Percentiles rank a stretch among this genome's conserved stretches.
These are phyloP conservation scores for Drosophila tanythrix DNA, from an alignment of 2,888 invertebrate species.

Conservation along the genomic window DNA sequence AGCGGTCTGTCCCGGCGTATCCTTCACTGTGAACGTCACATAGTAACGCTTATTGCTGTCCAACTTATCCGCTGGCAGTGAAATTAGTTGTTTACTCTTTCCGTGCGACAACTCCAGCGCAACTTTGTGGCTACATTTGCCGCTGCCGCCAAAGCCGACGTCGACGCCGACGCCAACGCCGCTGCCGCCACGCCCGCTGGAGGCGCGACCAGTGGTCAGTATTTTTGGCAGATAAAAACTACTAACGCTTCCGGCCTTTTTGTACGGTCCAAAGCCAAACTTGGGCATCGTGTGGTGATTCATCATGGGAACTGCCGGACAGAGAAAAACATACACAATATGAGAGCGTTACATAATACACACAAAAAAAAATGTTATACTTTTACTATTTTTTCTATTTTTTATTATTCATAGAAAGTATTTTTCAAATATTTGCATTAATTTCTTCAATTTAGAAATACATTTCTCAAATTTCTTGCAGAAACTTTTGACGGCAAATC, in stretches of 20 bases:
- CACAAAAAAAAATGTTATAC: neutral
- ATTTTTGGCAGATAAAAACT: constrained; percentile 89
- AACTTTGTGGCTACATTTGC: constrained; percentile 86
- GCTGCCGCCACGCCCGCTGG: constrained; percentile 58
- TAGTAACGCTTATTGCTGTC: constrained; percentile 96
- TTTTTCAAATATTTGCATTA: neutral
- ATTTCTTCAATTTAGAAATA: neutral
- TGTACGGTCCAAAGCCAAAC: constrained; percentile 87
- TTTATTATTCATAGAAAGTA: neutral
- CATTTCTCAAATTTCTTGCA: neutral
- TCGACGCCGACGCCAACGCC: constrained; percentile 39
- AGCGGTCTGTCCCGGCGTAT: constrained; percentile 81
- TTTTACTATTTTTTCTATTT: neutral
- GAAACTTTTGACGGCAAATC: neutral
- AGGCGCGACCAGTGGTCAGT: constrained; percentile 80
- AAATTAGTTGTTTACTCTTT: constrained; percentile 93
- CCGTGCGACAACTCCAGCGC: constrained; percentile 94
- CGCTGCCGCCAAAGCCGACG: constrained; percentile 53
- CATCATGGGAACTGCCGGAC: constrained; percentile 89
- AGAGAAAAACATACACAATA: neutral
- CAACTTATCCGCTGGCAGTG: constrained; percentile 93
- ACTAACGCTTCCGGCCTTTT: constrained; percentile 85
- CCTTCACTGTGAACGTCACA: constrained; percentile 96
- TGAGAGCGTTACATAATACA: constrained; percentile 5
- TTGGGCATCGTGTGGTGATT: constrained; percentile 93